phyloP scores from a whole-genome alignment of 2,797 vertebrate genomes.

The Channallabes apus region DNA sequence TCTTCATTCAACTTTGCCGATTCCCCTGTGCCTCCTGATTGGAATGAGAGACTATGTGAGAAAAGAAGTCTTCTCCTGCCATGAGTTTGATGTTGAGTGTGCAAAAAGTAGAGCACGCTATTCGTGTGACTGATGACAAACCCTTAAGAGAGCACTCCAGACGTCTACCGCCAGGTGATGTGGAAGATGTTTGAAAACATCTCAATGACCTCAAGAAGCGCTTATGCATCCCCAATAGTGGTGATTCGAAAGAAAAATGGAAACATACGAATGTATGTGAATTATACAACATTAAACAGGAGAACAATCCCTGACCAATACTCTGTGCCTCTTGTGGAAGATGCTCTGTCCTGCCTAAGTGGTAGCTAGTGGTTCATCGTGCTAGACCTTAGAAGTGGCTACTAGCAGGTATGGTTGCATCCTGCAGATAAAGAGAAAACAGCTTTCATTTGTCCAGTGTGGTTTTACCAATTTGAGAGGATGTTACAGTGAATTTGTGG shows the following conservation, averaged over 20 bases:
- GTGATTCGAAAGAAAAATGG: neutral
- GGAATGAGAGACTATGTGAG: no score
- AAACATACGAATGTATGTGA: neutral
- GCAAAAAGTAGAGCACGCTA: no score
- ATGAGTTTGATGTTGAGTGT: no score
- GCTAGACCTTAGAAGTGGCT: neutral
- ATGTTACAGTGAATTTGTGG: no score
- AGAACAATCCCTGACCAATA: neutral
- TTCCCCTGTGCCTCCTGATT: no score
- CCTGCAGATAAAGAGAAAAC: neutral
- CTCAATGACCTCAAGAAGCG: no score
- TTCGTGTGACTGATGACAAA: no score
- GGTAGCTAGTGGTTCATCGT: neutral
- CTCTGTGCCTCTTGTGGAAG: neutral
- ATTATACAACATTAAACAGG: neutral
- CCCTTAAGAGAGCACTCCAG: no score
- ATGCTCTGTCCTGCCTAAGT: neutral
- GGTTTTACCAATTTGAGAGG: constrained; percentile 14
- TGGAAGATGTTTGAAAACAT: neutral
- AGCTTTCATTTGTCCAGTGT: neutral
- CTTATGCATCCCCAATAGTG: neutral
- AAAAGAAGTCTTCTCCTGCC: no score
- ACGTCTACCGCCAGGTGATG: no score
- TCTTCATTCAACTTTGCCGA: neutral
- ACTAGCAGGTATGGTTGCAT: neutral